Evolutionary conservation across 2,113 vertebrate species (phyloP).

Genomic region (Grus americana): DNA sequence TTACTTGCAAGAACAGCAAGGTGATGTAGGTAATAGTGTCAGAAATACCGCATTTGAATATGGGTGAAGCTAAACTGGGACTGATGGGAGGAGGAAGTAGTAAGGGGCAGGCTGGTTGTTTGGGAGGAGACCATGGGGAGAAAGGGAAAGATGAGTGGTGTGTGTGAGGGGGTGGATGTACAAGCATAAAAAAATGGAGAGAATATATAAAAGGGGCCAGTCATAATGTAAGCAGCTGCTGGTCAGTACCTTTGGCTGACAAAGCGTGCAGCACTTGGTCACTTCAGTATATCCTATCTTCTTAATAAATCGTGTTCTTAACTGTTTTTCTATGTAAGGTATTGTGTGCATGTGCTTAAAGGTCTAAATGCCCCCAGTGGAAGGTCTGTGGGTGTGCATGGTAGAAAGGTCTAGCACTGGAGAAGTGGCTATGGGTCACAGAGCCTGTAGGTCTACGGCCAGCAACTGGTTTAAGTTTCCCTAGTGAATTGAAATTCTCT

Average conservation of each 20-base stretch:
- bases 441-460: accelerated
- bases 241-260: background rate
- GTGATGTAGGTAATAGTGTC: background rate
- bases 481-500: background rate
- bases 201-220: background rate
- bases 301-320: background rate
- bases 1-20: background rate
- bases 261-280: background rate
- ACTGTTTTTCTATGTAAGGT: background rate
- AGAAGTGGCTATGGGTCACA: background rate
- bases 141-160: background rate
- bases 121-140: background rate
- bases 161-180: too few relatives aligned
- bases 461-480: background rate
- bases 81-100: background rate
- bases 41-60: background rate
- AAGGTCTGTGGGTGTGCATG: accelerated
- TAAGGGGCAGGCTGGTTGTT: accelerated
- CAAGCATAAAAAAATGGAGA: background rate
- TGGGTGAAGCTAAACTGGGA: background rate
- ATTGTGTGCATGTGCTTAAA: background rate
- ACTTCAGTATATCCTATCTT: background rate
- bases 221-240: background rate
- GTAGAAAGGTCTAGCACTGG: background rate
- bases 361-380: background rate